Conservation (phyloP, 2,888 invertebrate genomes). For the Acrocyrtus sp. region DNA sequence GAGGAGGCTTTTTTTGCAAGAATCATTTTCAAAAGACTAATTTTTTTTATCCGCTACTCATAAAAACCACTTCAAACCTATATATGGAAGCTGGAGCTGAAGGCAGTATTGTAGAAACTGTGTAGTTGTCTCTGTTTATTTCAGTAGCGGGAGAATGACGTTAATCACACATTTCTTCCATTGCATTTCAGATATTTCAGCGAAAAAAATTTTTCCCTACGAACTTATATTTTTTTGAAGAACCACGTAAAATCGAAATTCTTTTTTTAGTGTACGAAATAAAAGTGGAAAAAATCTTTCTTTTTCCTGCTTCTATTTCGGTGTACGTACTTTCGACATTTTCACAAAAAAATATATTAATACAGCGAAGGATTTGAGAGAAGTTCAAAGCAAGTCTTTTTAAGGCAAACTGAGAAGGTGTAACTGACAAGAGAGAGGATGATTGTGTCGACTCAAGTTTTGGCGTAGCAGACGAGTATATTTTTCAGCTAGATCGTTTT, state of each 20-base stretch:
- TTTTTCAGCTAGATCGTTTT: too few relatives aligned
- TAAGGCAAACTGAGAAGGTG: background rate
- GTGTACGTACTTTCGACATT: background rate
- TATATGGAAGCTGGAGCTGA: background rate
- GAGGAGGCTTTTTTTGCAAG: too few relatives aligned
- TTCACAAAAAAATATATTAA: background rate
- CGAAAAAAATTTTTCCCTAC: background rate
- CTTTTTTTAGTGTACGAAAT: too few relatives aligned
- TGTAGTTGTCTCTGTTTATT: background rate
- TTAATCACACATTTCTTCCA: constrained; percentile 19
- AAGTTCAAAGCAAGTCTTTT: background rate
- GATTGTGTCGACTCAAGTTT: background rate
- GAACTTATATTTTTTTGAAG: background rate
- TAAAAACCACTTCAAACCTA: background rate
- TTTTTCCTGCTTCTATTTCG: background rate
- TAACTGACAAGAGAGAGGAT: background rate
- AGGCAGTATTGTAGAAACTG: background rate
- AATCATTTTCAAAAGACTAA: background rate
- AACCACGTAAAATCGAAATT: too few relatives aligned
- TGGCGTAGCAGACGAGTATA: background rate
- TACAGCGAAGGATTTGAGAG: background rate
- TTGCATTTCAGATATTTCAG: background rate
- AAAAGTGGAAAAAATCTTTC: too few relatives aligned
- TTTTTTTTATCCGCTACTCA: background rate
- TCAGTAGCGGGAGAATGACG: constrained; percentile 9